Conservation (phyloP, 1,140 invertebrate genomes). For the Pemphigus obesinymphae region DNA sequence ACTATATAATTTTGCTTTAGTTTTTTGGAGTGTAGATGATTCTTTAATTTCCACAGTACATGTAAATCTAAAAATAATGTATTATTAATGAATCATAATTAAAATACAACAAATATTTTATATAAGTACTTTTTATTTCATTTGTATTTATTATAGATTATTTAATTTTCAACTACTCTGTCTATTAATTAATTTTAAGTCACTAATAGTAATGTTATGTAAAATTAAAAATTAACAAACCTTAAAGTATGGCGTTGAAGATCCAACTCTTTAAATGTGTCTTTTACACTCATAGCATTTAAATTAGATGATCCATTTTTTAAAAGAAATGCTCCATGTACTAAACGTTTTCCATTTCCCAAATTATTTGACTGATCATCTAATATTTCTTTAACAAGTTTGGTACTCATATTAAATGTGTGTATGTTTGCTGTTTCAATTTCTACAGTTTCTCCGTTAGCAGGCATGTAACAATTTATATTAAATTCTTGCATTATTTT, state of each 20-base stretch:
- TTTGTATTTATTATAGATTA: background rate
- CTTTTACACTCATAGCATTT: conserved; percentile 70
- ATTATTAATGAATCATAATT: background rate
- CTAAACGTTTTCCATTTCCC: conserved; percentile 72
- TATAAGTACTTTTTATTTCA: background rate
- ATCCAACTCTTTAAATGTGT: conserved; percentile 83
- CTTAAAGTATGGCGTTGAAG: conserved; percentile 71
- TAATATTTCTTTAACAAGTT: conserved; percentile 72
- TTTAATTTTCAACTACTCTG: background rate
- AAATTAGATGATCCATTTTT: conserved; percentile 82
- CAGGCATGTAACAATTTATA: conserved; percentile 89
- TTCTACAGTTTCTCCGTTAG: conserved; percentile 89
- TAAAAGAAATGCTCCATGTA: conserved; percentile 88
- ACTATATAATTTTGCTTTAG: conserved; percentile 69
- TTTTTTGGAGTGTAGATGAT: conserved; percentile 66
- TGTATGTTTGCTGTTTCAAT: conserved; percentile 83
- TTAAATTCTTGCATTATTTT: conserved; percentile 81
- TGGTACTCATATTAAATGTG: conserved; percentile 82
- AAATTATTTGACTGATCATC: conserved; percentile 69
- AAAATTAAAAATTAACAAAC: conserved; percentile 41
- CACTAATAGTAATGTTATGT: background rate
- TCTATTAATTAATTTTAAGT: background rate
- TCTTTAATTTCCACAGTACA: conserved; percentile 82
- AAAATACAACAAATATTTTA: background rate
- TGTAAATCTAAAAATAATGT: conserved; percentile 67